These are phyloP conservation scores for Corythornis madagascariensis DNA, from an alignment of 2,113 vertebrate species.

Conservation along the genomic window DNA sequence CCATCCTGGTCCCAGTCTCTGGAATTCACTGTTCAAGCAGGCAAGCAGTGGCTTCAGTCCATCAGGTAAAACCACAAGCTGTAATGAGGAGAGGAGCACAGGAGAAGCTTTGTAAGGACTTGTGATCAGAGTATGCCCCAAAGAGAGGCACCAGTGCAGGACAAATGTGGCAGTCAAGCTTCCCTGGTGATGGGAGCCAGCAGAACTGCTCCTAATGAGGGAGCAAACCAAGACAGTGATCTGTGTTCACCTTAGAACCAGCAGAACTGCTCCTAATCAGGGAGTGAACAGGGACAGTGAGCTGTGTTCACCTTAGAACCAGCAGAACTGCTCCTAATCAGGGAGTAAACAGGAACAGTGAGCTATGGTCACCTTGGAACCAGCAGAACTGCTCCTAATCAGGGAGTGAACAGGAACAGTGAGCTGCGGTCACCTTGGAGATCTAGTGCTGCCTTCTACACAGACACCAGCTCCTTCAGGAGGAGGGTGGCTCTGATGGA, in stretches of 20 bases:
- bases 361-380: not conserved
- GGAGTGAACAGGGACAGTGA: not conserved
- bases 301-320: not conserved
- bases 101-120: not conserved
- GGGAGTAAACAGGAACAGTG: not conserved
- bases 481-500: not conserved
- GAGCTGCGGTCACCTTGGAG: not conserved
- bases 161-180: not conserved
- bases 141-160: fast-evolving
- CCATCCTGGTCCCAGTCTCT: not conserved
- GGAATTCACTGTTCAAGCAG: not conserved
- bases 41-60: not conserved
- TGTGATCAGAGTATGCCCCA: not conserved
- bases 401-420: not conserved
- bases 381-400: not conserved
- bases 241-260: not conserved
- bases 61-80: not conserved
- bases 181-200: not conserved
- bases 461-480: not conserved
- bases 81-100: not conserved
- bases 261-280: not conserved
- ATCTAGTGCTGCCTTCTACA: not conserved
- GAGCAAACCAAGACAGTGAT: not conserved
- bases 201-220: not conserved
- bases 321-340: not conserved